A percentile compares a stretch with the other conserved stretches of the same genome.
Conservation (phyloP, 1,140 invertebrate genomes). For the Tyrophagus putrescentiae region DNA sequence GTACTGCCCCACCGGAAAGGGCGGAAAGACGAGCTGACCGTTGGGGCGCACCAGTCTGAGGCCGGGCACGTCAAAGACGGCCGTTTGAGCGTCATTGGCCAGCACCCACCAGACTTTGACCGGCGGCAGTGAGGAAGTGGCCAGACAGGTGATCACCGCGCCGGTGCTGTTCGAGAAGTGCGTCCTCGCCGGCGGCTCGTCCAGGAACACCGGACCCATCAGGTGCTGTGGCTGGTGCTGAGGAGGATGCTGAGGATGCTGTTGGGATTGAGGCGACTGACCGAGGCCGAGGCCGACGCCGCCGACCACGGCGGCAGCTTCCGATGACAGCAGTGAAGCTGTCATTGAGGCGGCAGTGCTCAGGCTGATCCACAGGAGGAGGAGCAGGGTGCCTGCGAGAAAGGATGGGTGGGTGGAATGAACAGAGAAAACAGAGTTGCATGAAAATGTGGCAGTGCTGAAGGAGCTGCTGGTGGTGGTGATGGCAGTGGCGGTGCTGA, state of each 20-base stretch:
- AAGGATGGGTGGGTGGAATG: too few species aligned
- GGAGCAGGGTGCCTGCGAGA: too few species aligned
- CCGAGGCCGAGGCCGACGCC: too few species aligned
- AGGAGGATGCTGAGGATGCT: slow-evolving; percentile 17
- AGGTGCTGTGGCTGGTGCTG: not conserved
- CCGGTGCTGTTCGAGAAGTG: slow-evolving; percentile 89
- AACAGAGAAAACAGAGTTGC: too few species aligned
- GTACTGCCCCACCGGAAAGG: slow-evolving; percentile 29
- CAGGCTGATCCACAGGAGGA: too few species aligned
- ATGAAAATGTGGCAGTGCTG: too few species aligned
- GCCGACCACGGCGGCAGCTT: too few species aligned
- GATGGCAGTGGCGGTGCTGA: slow-evolving; percentile 13
- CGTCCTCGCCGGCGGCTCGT: slow-evolving; percentile 72
- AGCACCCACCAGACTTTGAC: slow-evolving; percentile 43
- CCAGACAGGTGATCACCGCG: slow-evolving; percentile 76
- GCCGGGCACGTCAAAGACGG: slow-evolving; percentile 72
- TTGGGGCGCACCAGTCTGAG: slow-evolving; percentile 50
- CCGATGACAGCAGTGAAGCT: too few species aligned
- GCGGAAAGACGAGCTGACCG: slow-evolving; percentile 28
- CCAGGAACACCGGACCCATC: slow-evolving; percentile 47
- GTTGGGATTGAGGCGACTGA: too few species aligned
- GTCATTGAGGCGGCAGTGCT: too few species aligned
- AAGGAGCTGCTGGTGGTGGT: not conserved
- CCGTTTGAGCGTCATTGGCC: slow-evolving; percentile 54
- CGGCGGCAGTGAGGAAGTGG: not conserved